A percentile compares a stretch with the other conserved stretches of the same genome.
phyloP scores from a whole-genome alignment of 2,888 invertebrate species.

The Adineta ricciae region DNA sequence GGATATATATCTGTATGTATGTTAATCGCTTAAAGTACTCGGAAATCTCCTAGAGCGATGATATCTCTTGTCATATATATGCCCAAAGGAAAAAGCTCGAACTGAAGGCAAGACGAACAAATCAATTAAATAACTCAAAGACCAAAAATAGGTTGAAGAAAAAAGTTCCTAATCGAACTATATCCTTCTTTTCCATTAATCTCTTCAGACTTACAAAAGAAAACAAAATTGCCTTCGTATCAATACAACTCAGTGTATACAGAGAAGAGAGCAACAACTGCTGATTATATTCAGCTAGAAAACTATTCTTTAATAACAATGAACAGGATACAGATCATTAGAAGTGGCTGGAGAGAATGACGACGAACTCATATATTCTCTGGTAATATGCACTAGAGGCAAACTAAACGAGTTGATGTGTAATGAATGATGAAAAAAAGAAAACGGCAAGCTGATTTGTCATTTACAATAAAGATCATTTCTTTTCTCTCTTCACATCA shows the following conservation, averaged over 20 bases:
- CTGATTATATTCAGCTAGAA: neutral
- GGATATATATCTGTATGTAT: neutral
- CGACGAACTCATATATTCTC: neutral
- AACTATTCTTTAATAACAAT: slow-evolving; percentile 5
- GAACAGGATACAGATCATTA: slow-evolving; percentile 15
- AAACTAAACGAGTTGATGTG: neutral
- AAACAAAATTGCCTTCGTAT: neutral
- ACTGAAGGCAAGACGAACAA: neutral
- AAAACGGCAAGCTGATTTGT: neutral
- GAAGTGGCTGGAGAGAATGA: neutral
- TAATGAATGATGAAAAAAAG: neutral
- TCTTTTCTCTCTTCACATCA: neutral
- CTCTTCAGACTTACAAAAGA: neutral
- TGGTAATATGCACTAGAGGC: neutral
- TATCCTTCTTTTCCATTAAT: neutral
- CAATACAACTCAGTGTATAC: neutral
- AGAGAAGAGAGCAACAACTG: neutral
- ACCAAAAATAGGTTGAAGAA: neutral
- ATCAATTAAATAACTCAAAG: neutral
- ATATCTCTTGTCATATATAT: neutral
- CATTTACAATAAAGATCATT: neutral
- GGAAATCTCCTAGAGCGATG: neutral
- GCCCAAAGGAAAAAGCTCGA: neutral
- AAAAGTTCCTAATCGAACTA: neutral
- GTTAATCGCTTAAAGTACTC: neutral